Percentiles rank a stretch among this genome's conserved stretches.
Evolutionary conservation across 37 sponge, comb jelly and placozoan genomes (phyloP).

Genomic region (Chondrilla cf. caribensis): DNA sequence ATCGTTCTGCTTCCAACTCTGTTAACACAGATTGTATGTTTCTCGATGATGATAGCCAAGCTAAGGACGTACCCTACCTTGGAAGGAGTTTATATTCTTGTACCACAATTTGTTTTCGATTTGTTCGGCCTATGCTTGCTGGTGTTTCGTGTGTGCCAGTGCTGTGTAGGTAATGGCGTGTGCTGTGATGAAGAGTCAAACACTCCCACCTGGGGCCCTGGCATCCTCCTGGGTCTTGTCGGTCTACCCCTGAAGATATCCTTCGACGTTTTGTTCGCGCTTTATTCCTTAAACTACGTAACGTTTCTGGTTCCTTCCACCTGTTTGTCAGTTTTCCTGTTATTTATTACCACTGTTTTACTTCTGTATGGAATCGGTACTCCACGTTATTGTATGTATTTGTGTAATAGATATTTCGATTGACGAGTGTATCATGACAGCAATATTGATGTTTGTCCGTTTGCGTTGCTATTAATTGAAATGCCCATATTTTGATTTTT

Average conservation of each 20-base stretch:
- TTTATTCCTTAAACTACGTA: background rate
- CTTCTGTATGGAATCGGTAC: background rate
- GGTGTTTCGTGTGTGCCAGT: background rate
- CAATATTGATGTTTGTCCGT: no score
- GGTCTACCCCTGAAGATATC: background rate
- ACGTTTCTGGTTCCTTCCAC: background rate
- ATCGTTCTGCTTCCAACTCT: background rate
- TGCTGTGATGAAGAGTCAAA: background rate
- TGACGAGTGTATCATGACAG: no score
- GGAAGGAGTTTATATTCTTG: background rate
- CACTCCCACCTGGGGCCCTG: constrained; percentile 6
- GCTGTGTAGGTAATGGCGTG: background rate
- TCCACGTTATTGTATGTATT: background rate
- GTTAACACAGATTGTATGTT: constrained; percentile 5
- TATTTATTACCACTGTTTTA: background rate
- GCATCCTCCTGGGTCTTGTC: background rate
- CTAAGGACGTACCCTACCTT: background rate
- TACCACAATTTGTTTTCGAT: constrained; percentile 13
- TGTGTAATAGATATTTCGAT: no score
- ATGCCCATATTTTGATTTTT: no score
- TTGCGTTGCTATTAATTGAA: no score
- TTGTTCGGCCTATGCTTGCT: background rate
- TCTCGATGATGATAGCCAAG: background rate
- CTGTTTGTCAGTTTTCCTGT: background rate
- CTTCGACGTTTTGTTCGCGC: background rate